Conservation (phyloP, 2,888 invertebrate genomes). For the Cantharis rufa region DNA sequence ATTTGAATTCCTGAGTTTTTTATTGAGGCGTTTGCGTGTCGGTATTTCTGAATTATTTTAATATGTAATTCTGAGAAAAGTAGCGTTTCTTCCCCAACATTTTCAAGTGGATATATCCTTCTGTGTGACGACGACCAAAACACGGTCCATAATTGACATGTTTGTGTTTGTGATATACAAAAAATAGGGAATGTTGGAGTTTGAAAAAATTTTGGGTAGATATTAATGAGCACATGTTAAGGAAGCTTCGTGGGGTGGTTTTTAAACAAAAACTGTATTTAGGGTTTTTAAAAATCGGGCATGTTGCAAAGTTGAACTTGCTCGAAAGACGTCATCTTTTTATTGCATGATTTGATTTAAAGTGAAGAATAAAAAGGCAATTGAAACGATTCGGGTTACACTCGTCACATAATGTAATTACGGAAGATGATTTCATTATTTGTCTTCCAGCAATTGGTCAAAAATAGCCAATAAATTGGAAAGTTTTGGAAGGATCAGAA, state of each 20-base stretch:
- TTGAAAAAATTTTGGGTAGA: not conserved
- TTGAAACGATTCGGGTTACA: not conserved
- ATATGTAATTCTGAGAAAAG: not conserved
- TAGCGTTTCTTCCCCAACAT: slow-evolving; percentile 11
- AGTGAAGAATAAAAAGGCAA: not conserved
- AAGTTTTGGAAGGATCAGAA: not conserved
- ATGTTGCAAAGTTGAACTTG: not conserved
- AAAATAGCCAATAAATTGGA: not conserved
- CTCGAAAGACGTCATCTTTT: not conserved
- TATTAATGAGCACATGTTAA: not conserved
- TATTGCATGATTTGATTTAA: not conserved
- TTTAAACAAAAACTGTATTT: not conserved
- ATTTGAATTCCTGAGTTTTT: not conserved
- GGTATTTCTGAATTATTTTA: not conserved
- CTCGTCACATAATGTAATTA: not conserved
- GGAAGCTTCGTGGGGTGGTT: not conserved
- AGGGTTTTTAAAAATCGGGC: not conserved
- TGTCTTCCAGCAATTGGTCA: not conserved
- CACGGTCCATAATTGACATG: not conserved
- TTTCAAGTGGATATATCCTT: slow-evolving; percentile 26
- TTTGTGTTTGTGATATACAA: not conserved
- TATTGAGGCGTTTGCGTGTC: not conserved
- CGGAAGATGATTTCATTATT: not conserved
- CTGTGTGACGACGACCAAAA: slow-evolving; percentile 1
- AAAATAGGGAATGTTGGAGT: not conserved